phyloP scores from a whole-genome alignment of 2,797 vertebrate genomes.

The Acanthurus lineatus region DNA sequence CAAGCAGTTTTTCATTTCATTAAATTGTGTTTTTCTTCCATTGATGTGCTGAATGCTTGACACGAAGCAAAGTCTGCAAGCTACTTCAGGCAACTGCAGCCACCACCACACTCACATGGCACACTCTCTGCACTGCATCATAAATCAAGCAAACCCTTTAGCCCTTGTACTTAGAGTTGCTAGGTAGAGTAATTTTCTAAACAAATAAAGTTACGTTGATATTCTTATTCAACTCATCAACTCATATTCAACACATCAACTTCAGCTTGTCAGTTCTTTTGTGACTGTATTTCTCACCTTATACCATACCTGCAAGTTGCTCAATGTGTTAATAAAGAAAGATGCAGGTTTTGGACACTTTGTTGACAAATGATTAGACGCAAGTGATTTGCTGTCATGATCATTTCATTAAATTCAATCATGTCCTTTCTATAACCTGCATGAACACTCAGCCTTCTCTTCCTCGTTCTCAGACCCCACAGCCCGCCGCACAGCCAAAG shows the following conservation, averaged over 20 bases:
- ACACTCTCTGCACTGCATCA: not conserved
- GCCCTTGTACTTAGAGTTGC: not conserved
- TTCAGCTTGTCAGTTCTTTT: too few species aligned
- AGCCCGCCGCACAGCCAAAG: conserved; percentile 94
- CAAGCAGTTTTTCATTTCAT: not conserved
- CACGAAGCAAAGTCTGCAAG: not conserved
- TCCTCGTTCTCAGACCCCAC: conserved; percentile 89
- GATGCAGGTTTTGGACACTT: not conserved
- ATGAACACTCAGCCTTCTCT: not conserved
- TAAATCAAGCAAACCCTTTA: not conserved
- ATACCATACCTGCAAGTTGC: not conserved
- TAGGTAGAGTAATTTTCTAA: not conserved
- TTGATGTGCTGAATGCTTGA: not conserved
- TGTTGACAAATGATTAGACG: conserved; percentile 1
- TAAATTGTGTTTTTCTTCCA: not conserved
- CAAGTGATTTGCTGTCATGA: not conserved
- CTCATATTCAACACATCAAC: not conserved
- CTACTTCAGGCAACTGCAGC: not conserved
- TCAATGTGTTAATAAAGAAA: not conserved
- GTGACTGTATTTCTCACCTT: too few species aligned
- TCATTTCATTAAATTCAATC: not conserved
- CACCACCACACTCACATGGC: not conserved
- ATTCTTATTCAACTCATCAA: not conserved
- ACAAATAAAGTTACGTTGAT: not conserved
- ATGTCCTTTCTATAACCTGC: not conserved